Evolutionary conservation across 1,140 invertebrate genomes (phyloP).

Genomic region (Euura saliciscinereae): DNA sequence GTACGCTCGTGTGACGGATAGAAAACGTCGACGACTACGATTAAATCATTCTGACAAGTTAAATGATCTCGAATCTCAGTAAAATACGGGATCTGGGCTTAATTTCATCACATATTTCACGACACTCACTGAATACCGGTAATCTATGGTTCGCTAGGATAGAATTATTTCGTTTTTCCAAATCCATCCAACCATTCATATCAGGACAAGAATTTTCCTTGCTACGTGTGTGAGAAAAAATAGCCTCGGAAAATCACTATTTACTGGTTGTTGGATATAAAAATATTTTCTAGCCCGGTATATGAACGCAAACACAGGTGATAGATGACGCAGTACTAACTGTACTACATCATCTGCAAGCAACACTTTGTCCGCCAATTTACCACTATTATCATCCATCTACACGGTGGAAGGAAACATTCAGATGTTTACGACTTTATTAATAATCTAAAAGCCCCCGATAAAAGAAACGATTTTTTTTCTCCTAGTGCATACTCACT

Average conservation of each 20-base stretch:
- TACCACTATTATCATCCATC: constrained; percentile 5
- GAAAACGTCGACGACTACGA: not conserved
- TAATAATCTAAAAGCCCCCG: not conserved
- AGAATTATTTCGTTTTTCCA: no score
- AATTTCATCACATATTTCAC: not conserved
- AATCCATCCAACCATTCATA: no score
- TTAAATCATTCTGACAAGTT: not conserved
- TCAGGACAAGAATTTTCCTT: no score
- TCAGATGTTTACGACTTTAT: not conserved
- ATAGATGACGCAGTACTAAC: not conserved
- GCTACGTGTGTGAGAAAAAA: not conserved
- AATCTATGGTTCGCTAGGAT: no score
- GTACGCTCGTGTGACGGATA: not conserved
- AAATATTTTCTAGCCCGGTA: not conserved
- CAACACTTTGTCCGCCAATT: constrained; percentile 7
- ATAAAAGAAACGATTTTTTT: not conserved
- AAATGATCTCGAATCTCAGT: not conserved
- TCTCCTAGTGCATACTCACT: not conserved
- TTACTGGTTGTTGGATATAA: not conserved
- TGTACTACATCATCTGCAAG: not conserved
- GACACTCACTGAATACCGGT: not conserved
- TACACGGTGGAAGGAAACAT: not conserved
- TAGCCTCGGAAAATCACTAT: not conserved
- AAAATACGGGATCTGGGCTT: not conserved
- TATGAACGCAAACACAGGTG: not conserved